These are phyloP conservation scores for Nothocercus nigrocapillus DNA, from an alignment of 2,113 vertebrate species.

Conservation along the genomic window DNA sequence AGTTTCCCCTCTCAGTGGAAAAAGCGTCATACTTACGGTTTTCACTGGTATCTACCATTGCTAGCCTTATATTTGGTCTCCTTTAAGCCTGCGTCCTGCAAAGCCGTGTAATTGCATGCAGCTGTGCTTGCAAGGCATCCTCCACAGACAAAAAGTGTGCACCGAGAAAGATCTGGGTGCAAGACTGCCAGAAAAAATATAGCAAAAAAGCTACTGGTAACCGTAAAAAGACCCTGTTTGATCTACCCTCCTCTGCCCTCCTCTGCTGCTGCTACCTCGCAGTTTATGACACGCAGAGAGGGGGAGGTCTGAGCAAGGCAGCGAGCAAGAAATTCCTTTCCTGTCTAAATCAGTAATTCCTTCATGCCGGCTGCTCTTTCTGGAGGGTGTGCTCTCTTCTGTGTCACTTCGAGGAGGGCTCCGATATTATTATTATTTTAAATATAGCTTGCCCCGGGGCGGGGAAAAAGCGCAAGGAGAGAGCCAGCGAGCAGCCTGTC, in stretches of 20 bases:
- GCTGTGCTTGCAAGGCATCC: slow-evolving; percentile 10
- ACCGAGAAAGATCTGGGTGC: slow-evolving; percentile 3
- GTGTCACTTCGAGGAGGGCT: slow-evolving; percentile 57
- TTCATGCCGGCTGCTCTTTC: slow-evolving; percentile 23
- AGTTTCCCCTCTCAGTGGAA: background rate
- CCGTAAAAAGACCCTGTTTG: background rate
- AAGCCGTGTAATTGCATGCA: background rate
- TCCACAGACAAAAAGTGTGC: background rate
- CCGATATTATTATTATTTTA: slow-evolving; percentile 40
- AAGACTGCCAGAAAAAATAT: background rate
- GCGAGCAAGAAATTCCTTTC: slow-evolving; percentile 62
- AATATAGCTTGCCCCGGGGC: slow-evolving; percentile 54
- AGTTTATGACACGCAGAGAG: slow-evolving; percentile 70
- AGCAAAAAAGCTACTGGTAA: slow-evolving; percentile 12
- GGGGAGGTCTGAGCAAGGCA: slow-evolving; percentile 76
- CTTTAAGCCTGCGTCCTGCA: background rate
- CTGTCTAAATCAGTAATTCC: slow-evolving; percentile 60
- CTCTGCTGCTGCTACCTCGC: slow-evolving; percentile 69
- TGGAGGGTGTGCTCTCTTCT: background rate
- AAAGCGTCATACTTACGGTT: background rate
- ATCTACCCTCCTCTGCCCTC: slow-evolving; percentile 60
- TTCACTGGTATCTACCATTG: background rate
- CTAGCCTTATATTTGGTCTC: background rate
- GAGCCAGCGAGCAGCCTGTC: slow-evolving; percentile 49
- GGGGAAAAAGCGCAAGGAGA: slow-evolving; percentile 51